phyloP scores from a whole-genome alignment of 1,140 invertebrate species.

The Samia ricini region DNA sequence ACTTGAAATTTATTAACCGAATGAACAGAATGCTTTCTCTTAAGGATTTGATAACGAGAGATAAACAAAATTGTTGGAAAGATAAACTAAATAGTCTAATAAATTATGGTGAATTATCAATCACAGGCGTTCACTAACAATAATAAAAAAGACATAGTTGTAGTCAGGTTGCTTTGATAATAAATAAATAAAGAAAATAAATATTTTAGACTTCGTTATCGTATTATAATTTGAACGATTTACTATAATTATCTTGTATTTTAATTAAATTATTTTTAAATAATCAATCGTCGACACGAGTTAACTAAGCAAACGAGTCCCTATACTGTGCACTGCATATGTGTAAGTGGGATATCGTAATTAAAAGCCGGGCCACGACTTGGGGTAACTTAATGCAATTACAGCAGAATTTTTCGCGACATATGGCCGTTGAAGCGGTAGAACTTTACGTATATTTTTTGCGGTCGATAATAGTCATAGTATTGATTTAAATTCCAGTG shows the following conservation, averaged over 20 bases:
- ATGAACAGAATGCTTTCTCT: too few relatives aligned
- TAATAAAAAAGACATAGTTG: too few relatives aligned
- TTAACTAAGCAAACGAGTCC: background rate
- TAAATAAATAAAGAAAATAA: too few relatives aligned
- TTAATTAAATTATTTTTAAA: background rate
- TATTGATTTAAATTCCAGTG: background rate
- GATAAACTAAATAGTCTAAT: too few relatives aligned
- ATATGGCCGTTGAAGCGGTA: slow-evolving; percentile 49
- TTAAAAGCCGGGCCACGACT: slow-evolving; percentile 60
- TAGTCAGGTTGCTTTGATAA: too few relatives aligned
- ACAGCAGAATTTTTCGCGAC: slow-evolving; percentile 70
- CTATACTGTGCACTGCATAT: slow-evolving; percentile 47
- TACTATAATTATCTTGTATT: background rate
- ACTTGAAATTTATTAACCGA: too few relatives aligned
- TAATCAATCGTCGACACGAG: background rate
- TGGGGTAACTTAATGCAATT: slow-evolving; percentile 73
- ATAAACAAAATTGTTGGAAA: too few relatives aligned
- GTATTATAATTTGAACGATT: too few relatives aligned
- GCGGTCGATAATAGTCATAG: slow-evolving; percentile 3
- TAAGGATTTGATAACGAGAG: too few relatives aligned
- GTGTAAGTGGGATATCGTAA: slow-evolving; percentile 70
- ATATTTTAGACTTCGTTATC: too few relatives aligned
- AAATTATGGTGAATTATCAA: too few relatives aligned
- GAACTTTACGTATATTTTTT: slow-evolving; percentile 38
- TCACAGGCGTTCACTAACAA: too few relatives aligned